phyloP scores from a whole-genome alignment of 2,888 invertebrate species.

The Megalurothrips usitatus region DNA sequence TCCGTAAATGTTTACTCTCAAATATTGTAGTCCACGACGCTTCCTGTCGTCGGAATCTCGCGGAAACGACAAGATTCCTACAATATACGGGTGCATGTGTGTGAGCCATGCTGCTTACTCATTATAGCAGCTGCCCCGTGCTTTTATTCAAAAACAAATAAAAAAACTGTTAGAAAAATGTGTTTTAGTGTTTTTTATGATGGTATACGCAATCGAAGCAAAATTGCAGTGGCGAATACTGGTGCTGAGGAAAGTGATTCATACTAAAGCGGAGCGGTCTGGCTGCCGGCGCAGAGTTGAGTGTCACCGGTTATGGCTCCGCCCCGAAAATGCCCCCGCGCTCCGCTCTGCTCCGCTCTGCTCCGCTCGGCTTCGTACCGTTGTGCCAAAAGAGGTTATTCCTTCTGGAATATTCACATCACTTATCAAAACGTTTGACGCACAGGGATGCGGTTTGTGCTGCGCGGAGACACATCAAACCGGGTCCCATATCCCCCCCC shows the following conservation, averaged over 20 bases:
- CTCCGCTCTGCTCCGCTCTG: not conserved
- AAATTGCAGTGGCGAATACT: no score
- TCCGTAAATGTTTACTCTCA: constrained; percentile 17
- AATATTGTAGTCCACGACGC: constrained; percentile 7
- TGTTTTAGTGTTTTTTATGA: no score
- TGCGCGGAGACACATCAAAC: constrained; percentile 11
- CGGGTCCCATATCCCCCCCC: not conserved
- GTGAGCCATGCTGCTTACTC: no score
- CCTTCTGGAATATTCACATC: constrained; percentile 21
- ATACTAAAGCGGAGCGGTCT: no score
- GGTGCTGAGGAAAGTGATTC: no score
- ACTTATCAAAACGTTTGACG: not conserved
- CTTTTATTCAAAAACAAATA: no score
- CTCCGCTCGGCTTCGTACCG: not conserved
- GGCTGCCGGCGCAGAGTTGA: no score
- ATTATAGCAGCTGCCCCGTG: no score
- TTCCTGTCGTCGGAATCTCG: not conserved
- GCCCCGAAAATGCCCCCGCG: not conserved
- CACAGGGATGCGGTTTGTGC: not conserved
- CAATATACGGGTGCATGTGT: no score
- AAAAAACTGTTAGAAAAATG: no score
- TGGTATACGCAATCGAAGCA: no score
- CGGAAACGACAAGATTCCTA: not conserved
- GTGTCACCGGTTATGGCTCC: no score
- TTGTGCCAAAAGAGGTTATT: not conserved